Evolutionary conservation across 2,888 invertebrate genomes (phyloP).

Genomic region (Drosophila acutilabella): DNA sequence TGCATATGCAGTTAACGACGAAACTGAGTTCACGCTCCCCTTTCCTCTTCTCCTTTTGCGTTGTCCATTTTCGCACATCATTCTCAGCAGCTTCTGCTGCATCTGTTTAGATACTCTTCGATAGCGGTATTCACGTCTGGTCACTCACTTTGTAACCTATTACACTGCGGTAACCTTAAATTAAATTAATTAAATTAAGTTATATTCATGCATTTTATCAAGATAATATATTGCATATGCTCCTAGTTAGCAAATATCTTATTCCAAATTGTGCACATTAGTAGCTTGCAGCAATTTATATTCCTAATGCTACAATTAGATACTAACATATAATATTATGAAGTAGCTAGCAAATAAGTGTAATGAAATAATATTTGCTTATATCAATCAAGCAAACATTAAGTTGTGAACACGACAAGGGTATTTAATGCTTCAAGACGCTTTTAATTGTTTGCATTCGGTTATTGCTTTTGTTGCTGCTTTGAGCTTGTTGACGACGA

Average conservation of each 20-base stretch:
- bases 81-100: slow-evolving; percentile 23
- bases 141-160: background rate
- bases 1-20: background rate
- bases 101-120: slow-evolving; percentile 31
- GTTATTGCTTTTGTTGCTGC: slow-evolving; percentile 27
- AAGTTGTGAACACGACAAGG: slow-evolving; percentile 5
- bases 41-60: background rate
- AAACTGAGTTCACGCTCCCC: slow-evolving; percentile 11
- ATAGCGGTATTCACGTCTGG: background rate
- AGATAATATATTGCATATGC: too few relatives aligned
- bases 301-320: background rate
- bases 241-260: too few relatives aligned
- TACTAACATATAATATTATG: background rate
- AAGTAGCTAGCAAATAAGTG: background rate
- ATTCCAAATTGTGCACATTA: too few relatives aligned
- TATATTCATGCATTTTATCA: too few relatives aligned
- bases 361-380: background rate
- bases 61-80: background rate
- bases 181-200: background rate
- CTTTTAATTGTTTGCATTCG: background rate
- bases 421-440: slow-evolving; percentile 11
- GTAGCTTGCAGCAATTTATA: background rate
- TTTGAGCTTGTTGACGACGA: slow-evolving; percentile 19
- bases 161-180: background rate
- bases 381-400: background rate